Base-by-base conservation (phyloP, 2,888 invertebrate species). In the Platycheirus albimanus region DNA sequence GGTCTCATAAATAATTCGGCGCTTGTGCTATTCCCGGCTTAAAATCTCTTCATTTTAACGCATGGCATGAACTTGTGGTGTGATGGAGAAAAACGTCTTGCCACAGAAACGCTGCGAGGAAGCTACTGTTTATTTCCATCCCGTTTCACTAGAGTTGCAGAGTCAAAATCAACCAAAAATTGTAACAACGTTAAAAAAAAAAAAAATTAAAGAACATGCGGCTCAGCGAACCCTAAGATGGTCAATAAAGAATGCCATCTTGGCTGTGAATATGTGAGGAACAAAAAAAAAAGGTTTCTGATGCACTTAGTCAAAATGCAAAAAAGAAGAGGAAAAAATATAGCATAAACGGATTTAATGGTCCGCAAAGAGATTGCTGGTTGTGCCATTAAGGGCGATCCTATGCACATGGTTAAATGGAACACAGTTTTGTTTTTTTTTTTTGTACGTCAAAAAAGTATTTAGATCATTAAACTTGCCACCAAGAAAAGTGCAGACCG, bases 1-100 rank as follows among this genome's bases (percentile, higher is more conserved):
- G 74, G 66, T 45, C 66, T 74, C 78, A 74, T 78, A 79, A 79
- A 79, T 79, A 74, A 79, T 79, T 79, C 54, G 79, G 74, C 79
- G 79, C 74, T 74, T 74, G 45, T 52, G 45, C 61, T 24, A 24
- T 24, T 3, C n/a, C n/a, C 24, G 10, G 19, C 72, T 58, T 36
- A 45, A 54, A 64, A 64, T 45, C 72, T 72, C 72, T 54, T 72
- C 72, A 45, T 64, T 64, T 72, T 47, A 8, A 24, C 20, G 30
- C 28, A 30, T 28, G 5, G 3, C 5, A n/a, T 30, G 20, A 47
- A 33, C 17, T 13, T 33, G 66, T 67, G 24, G 36, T 45, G 47
- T 58, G 69, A n/a, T n/a, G 17, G 24, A 24, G 6, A 58, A 19
- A 43, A 28, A 30, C 51, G 43, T 41, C 36, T 24, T 36, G 43